A percentile compares a stretch with the other conserved stretches of the same genome.
phyloP scores from a whole-genome alignment of 2,797 vertebrate genomes.

The Prunella strophiata region DNA sequence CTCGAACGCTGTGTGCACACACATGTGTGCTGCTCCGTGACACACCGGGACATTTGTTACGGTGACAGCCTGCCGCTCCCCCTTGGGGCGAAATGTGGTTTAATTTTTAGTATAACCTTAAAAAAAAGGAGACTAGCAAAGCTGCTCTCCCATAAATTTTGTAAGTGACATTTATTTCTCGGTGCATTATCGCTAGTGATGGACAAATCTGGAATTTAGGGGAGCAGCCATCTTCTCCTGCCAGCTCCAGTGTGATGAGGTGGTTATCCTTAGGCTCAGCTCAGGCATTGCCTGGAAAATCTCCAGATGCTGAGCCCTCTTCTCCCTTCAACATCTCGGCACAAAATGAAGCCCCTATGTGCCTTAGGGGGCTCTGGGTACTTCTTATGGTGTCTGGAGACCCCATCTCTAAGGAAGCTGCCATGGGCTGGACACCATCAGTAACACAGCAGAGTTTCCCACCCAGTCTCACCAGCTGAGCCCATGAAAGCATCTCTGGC shows the following conservation, averaged over 20 bases:
- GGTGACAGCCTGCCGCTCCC: neutral
- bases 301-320: neutral
- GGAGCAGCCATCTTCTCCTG: neutral
- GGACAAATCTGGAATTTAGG: neutral
- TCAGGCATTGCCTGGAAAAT: neutral
- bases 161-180: conserved; percentile 52
- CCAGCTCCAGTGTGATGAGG: neutral
- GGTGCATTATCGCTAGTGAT: neutral
- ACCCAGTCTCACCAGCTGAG: neutral
- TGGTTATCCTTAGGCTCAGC: neutral
- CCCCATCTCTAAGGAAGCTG: neutral
- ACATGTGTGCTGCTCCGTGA: neutral
- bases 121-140: conserved; percentile 62
- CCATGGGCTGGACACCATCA: neutral
- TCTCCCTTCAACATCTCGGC: neutral
- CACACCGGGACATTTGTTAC: conserved; percentile 7
- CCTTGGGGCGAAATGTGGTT: conserved; percentile 35
- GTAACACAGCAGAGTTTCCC: neutral
- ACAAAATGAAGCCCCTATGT: fast-evolving
- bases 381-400: neutral
- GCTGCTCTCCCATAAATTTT: conserved; percentile 53
- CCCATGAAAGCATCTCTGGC: neutral
- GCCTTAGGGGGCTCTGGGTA: neutral
- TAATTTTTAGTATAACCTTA: conserved; percentile 69
- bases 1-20: neutral